Percentiles rank a stretch among this genome's conserved stretches.
Conservation (phyloP, 2,113 vertebrate genomes). For the Sterrhoptilus dennistouni region DNA sequence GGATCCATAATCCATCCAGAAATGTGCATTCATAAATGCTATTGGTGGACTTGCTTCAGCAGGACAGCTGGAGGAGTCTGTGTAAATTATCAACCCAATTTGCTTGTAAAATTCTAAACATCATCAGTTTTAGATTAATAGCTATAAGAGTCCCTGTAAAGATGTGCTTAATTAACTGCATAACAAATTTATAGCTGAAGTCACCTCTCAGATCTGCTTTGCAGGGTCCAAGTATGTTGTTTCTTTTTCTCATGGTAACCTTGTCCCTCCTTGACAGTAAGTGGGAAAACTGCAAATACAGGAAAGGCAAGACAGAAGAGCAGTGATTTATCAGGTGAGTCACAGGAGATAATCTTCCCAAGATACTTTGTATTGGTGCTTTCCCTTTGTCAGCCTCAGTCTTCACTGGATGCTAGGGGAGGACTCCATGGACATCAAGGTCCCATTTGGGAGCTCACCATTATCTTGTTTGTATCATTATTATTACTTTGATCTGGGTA, state of each 20-base stretch:
- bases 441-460: neutral
- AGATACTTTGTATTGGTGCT: neutral
- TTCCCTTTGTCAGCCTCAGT: neutral
- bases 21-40: neutral
- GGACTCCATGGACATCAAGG: neutral
- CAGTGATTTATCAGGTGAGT: neutral
- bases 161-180: conserved; percentile 26
- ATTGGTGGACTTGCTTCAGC: neutral
- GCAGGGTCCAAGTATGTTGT: neutral
- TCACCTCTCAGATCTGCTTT: neutral
- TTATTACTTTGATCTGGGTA: neutral
- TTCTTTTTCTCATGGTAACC: neutral
- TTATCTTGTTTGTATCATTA: neutral
- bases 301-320: neutral
- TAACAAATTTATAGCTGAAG: conserved; percentile 44
- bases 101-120: conserved; percentile 33
- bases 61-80: neutral
- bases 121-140: conserved; percentile 5
- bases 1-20: neutral
- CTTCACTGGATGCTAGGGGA: neutral
- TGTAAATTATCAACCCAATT: conserved; percentile 7
- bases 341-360: neutral
- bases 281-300: neutral
- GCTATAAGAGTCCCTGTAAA: conserved; percentile 10
- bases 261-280: neutral